Conservation (phyloP, 2,797 vertebrate genomes). For the Remorina albescens region DNA sequence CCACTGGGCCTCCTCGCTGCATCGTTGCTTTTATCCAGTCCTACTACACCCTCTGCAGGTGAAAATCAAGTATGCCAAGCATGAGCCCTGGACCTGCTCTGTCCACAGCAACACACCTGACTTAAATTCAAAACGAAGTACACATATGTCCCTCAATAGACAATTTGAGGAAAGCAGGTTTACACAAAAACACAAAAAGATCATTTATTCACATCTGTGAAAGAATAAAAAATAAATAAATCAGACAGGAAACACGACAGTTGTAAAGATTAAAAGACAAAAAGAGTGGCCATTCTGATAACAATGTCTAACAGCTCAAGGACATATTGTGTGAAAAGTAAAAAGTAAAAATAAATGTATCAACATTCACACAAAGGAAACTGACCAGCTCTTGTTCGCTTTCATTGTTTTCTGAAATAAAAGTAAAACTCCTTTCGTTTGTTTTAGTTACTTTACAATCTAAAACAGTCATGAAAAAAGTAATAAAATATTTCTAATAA, state of each 20-base stretch:
- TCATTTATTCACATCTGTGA: not conserved
- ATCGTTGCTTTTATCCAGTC: slow-evolving; percentile 53
- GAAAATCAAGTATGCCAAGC: slow-evolving; percentile 10
- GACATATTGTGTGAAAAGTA: not conserved
- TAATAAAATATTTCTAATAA: not conserved
- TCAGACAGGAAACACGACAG: too few species aligned
- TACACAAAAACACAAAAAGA: too few species aligned
- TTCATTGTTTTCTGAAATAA: not conserved
- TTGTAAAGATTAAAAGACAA: not conserved
- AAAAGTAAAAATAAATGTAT: not conserved
- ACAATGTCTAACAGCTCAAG: not conserved
- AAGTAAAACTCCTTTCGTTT: not conserved
- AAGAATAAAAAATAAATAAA: not conserved
- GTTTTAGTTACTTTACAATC: not conserved
- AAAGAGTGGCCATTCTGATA: not conserved
- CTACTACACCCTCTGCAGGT: slow-evolving; percentile 82
- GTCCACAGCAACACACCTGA: not conserved
- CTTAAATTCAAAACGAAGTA: not conserved
- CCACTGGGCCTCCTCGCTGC: not conserved
- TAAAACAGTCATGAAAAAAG: not conserved
- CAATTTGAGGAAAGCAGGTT: not conserved
- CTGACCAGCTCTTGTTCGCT: not conserved
- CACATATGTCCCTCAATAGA: not conserved
- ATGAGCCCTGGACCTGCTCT: not conserved
- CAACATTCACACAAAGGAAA: not conserved